Base-by-base conservation (phyloP, 2,888 invertebrate species). In the Panopea generosa region DNA sequence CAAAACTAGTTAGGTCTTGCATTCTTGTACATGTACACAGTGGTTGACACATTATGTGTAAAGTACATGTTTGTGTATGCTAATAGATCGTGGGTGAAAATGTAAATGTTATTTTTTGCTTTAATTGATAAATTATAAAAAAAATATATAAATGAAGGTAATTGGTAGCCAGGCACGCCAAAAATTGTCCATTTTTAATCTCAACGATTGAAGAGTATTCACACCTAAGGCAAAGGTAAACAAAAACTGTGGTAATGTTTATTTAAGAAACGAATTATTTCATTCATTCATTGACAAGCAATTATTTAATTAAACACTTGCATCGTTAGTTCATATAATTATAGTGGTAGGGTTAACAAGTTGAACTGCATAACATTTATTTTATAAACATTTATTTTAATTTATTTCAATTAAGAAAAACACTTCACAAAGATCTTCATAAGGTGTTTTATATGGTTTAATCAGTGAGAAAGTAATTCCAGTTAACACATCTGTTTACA, bases 131-230 rank as follows among this genome's bases (percentile, higher is more conserved):
- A 45, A 16, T 18, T 20, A 16, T 9, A 18, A 9, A 18, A 9
- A 6, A 45, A 20, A 20, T 45, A 16, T 6, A n/a, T 4, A 45
- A 45, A 45, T 16, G 45, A 45, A 45, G 16, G 16, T n/a, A n/a
- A 53, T 52, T 66, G 70, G 77, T 77, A 69, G 77, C 77, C 68
- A 77, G 27, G 77, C 47, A 77, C 77, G 77, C 77, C 43, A n/a
- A n/a, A 29, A 2, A 38, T 18, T 50, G 60, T 67, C 47, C 53
- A 71, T 63, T 65, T 20, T 72, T 55, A 55, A 53, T 68, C 33
- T 62, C 56, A 43, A 16, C 27, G 47, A 33, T 33, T 72, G 77
- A 62, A 77, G 77, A 77, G 77, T 71, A 59, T 59, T 53, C 18
- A 18, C 26, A 63, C 43, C 53, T 40, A 7, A 24, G 26, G 16